Evolutionary conservation across 2,797 vertebrate genomes (phyloP), one percentile per base, ranked within the genome.

Genomic region (Onychomys arenicola): DNA sequence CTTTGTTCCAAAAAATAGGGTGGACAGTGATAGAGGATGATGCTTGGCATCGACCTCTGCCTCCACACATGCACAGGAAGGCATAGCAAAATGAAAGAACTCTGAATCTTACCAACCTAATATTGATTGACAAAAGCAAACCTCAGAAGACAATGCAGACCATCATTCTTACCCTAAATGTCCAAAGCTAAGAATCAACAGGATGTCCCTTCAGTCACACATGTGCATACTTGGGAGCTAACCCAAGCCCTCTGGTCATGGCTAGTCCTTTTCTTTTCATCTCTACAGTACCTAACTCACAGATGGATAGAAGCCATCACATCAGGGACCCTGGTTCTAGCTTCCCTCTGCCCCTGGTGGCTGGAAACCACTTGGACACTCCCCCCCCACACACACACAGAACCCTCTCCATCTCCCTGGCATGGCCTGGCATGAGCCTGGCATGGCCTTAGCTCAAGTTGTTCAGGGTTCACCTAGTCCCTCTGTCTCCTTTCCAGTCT

Each of bases 31-130:
- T 13, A 49, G 61, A 67, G 11, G 19, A 85, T 8, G 29, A 85
- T 43, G 49, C 43, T 61, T 14, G 4, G 32, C 19, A n/a, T 67
- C 7, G 23, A 49, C 63, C 63, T 67, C 61, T 49, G 63, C 11
- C 11, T 67, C 43, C 27, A n/a, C 21, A 34, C 32, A 67, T 1
- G 11, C 29, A 84, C 21, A 13, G 19, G 32, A 43, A 69, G 32
- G 4, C 63, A 69, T 37, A 84, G 34, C 55, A 87, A 83, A 6
- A 52, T 14, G 7, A 59, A 49, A n/a, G 55, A 52, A 71, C 57
- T 76, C 83, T 91, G 69, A 92, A 80, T 94, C 46, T 55, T 80
- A 82, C 10, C 77, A 52, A 77, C 10, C 49, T 67, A 89, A 80
- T 29, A 49, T 10, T 83, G 40, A 69, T 37, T 49, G 21, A 10